phyloP scores from a whole-genome alignment of 2,797 vertebrate species.

The Intellagama lesueurii region DNA sequence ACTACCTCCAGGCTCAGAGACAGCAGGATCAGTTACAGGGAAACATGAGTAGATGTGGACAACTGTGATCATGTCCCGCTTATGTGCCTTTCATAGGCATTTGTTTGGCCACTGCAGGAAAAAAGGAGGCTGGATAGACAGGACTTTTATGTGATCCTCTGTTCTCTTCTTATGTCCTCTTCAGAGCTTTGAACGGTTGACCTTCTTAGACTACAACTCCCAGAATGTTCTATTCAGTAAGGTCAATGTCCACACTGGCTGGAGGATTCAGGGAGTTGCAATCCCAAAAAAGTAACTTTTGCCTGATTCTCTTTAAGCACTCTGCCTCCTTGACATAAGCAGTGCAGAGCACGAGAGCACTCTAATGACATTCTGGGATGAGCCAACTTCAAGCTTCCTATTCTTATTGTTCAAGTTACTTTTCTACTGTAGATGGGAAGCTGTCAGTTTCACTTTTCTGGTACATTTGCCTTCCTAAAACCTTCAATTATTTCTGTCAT shows the following conservation, averaged over 20 bases:
- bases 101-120: too few relatives aligned
- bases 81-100: not conserved
- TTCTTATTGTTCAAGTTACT: not conserved
- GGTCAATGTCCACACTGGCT: too few relatives aligned
- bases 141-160: not conserved
- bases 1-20: not conserved
- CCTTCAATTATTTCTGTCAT: too few relatives aligned
- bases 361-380: too few relatives aligned
- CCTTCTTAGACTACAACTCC: not conserved
- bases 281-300: too few relatives aligned
- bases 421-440: too few relatives aligned
- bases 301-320: not conserved
- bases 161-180: not conserved
- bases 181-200: not conserved
- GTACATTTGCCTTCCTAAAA: too few relatives aligned
- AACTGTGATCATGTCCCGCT: not conserved
- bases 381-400: not conserved
- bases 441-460: too few relatives aligned
- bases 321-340: not conserved
- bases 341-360: too few relatives aligned
- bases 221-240: too few relatives aligned
- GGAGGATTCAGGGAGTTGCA: too few relatives aligned
- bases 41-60: not conserved
- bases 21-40: not conserved
- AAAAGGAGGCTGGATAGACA: not conserved